phyloP scores from a whole-genome alignment of 2,888 invertebrate genomes.

The Itoplectis maculator region DNA sequence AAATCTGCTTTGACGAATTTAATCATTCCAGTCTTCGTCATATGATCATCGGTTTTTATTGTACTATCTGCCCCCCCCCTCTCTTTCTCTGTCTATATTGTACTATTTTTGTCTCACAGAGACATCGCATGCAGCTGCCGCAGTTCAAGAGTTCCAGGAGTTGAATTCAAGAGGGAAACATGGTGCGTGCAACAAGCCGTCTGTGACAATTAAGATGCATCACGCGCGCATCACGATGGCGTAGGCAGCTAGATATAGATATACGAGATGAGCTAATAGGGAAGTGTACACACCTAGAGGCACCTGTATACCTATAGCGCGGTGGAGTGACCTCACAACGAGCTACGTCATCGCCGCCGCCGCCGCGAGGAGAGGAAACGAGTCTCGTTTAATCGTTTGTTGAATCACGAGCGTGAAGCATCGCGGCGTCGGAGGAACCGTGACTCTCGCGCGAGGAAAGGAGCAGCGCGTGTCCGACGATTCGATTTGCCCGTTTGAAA shows the following conservation, averaged over 20 bases:
- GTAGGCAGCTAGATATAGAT: too few relatives aligned
- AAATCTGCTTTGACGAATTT: too few relatives aligned
- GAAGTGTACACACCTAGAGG: conserved; percentile 10
- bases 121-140: neutral
- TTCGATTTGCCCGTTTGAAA: conserved; percentile 65
- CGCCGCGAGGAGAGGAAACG: conserved; percentile 47
- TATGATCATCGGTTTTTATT: too few relatives aligned
- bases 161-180: conserved; percentile 64
- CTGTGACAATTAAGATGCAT: conserved; percentile 68
- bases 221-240: conserved; percentile 32
- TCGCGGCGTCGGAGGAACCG: conserved; percentile 38
- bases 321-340: conserved; percentile 8
- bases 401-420: conserved; percentile 66
- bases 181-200: conserved; percentile 63
- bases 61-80: too few relatives aligned
- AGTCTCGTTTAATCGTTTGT: conserved; percentile 66
- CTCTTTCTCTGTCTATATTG: neutral
- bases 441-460: conserved; percentile 49
- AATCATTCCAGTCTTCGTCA: too few relatives aligned
- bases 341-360: conserved; percentile 4
- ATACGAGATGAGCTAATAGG: conserved; percentile 62
- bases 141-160: conserved; percentile 50
- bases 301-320: too few relatives aligned
- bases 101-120: neutral
- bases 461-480: conserved; percentile 56